Percentiles rank a stretch among this genome's conserved stretches.
These are phyloP conservation scores for Subacronicta megacephala DNA, from an alignment of 2,888 invertebrate species.

Conservation along the genomic window DNA sequence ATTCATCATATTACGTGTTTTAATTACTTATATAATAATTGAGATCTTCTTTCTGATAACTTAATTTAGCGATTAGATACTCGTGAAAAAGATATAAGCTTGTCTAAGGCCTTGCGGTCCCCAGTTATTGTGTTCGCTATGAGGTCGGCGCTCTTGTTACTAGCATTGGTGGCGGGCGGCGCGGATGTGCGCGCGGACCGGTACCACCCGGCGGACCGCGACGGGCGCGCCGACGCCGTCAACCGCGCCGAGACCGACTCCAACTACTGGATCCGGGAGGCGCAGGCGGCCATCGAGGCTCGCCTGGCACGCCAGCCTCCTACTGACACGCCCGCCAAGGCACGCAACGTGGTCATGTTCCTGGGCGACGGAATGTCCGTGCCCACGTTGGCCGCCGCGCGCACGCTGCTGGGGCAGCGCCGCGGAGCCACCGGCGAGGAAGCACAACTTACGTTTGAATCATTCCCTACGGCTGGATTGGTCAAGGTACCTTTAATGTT, in stretches of 20 bases:
- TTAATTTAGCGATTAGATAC: conserved; percentile 25
- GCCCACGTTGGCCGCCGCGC: too few relatives aligned
- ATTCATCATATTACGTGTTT: too few relatives aligned
- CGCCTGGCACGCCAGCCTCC: conserved; percentile 54
- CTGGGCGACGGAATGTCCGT: too few relatives aligned
- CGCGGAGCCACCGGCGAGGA: too few relatives aligned
- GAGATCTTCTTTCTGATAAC: conserved; percentile 18
- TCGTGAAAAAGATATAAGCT: conserved; percentile 22
- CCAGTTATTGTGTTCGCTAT: conserved; percentile 15
- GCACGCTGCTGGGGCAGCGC: too few relatives aligned
- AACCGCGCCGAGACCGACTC: conserved; percentile 47
- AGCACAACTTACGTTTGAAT: too few relatives aligned
- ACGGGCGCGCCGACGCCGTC: background rate
- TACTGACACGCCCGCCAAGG: conserved; percentile 20
- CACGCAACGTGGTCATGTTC: too few relatives aligned
- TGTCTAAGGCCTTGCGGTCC: background rate
- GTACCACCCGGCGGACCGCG: conserved; percentile 34
- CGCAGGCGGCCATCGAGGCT: conserved; percentile 75
- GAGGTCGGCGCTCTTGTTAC: conserved; percentile 18
- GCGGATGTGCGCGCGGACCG: conserved; percentile 35
- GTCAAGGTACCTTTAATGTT: too few relatives aligned
- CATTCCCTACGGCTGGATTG: too few relatives aligned
- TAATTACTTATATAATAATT: too few relatives aligned
- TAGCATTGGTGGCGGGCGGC: conserved; percentile 2
- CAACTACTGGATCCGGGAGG: conserved; percentile 82